Evolutionary conservation across 2,888 invertebrate species (phyloP).

Genomic region (Didymodactylos carnosus): DNA sequence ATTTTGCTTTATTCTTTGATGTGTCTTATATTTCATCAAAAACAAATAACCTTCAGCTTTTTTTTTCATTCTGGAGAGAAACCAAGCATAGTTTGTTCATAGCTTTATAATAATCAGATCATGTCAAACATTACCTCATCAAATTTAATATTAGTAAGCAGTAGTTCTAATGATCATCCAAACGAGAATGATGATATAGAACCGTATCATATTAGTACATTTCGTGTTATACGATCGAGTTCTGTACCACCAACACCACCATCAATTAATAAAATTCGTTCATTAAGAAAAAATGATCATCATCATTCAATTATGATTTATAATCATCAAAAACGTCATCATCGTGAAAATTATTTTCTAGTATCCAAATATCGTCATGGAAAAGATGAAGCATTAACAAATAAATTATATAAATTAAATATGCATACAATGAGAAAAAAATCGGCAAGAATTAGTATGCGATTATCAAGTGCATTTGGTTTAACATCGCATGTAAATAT

Average conservation of each 20-base stretch:
- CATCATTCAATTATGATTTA: background rate
- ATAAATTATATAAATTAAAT: conserved; percentile 37
- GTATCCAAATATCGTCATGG: background rate
- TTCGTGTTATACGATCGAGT: background rate
- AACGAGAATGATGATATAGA: background rate
- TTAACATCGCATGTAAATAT: conserved; percentile 18
- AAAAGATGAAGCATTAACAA: background rate
- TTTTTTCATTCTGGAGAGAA: too few relatives aligned
- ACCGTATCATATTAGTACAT: background rate
- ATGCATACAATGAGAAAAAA: conserved; percentile 45
- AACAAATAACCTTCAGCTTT: too few relatives aligned
- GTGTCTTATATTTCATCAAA: too few relatives aligned
- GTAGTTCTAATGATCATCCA: too few relatives aligned
- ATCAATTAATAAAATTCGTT: background rate
- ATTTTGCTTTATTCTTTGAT: too few relatives aligned
- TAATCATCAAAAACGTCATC: too few relatives aligned
- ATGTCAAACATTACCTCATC: too few relatives aligned
- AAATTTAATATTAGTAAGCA: too few relatives aligned
- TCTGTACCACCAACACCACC: background rate
- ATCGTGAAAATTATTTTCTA: too few relatives aligned
- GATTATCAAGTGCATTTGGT: conserved; percentile 1
- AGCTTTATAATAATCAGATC: too few relatives aligned
- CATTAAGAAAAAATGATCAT: background rate
- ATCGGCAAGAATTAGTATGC: conserved; percentile 38
- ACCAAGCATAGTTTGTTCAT: too few relatives aligned